Evolutionary conservation across 2,797 vertebrate species (phyloP).

Genomic region (Lophotriccus pileatus): DNA sequence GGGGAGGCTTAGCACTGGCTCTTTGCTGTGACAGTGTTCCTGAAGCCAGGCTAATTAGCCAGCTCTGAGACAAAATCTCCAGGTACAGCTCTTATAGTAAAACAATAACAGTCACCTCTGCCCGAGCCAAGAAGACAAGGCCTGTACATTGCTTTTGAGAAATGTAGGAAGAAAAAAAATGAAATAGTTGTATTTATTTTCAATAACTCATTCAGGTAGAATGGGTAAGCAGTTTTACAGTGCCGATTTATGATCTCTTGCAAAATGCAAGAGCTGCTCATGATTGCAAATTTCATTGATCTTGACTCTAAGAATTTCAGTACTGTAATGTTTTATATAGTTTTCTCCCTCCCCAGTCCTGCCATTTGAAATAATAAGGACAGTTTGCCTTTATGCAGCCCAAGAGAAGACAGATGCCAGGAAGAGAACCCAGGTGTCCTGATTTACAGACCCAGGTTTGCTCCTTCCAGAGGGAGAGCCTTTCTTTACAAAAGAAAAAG

Average conservation of each 20-base stretch:
- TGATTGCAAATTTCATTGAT: slow-evolving; percentile 31
- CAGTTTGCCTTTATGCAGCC: not conserved
- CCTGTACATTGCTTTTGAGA: not conserved
- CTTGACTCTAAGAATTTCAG: not conserved
- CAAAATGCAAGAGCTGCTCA: slow-evolving; percentile 25
- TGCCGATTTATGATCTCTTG: slow-evolving; percentile 26
- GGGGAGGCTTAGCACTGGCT: not conserved
- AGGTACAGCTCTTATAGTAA: not conserved
- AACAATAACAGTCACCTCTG: not conserved
- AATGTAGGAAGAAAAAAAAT: not conserved
- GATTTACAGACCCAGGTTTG: not conserved
- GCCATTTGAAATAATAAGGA: not conserved
- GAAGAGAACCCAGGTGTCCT: not conserved
- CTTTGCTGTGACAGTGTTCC: not conserved
- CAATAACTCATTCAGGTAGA: not conserved
- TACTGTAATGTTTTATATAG: not conserved
- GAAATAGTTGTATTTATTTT: slow-evolving; percentile 21
- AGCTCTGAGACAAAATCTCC: not conserved
- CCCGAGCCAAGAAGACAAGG: not conserved
- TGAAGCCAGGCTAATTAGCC: not conserved
- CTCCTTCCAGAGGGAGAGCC: not conserved
- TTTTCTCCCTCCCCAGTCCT: not conserved
- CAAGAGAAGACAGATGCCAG: not conserved
- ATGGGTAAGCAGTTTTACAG: not conserved
- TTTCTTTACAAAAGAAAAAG: not conserved